Evolutionary conservation across 2,888 invertebrate genomes (phyloP).

Genomic region (Ptychoptera contaminata): DNA sequence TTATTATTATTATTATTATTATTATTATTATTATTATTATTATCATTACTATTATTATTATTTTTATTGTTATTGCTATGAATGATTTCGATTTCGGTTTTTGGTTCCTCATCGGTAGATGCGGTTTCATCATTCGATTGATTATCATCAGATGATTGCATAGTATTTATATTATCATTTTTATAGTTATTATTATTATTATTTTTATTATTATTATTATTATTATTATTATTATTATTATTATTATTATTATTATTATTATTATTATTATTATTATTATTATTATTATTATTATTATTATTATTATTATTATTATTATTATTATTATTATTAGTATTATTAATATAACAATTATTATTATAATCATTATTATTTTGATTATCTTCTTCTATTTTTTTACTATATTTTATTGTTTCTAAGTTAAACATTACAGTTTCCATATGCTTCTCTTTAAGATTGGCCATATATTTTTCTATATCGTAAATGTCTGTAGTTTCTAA

Average conservation of each 20-base stretch:
- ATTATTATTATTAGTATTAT: constrained; percentile 5
- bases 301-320: background rate
- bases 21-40: too few species aligned
- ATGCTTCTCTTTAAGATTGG: constrained; percentile 28
- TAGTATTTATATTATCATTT: background rate
- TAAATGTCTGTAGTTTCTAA: constrained; percentile 22
- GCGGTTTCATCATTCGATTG: background rate
- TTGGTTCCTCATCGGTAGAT: background rate
- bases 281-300: background rate
- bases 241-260: constrained; percentile 1
- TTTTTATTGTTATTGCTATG: background rate
- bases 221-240: constrained; percentile 6
- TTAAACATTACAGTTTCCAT: constrained; percentile 19
- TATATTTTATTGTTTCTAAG: background rate
- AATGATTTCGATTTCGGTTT: background rate
- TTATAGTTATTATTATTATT: background rate
- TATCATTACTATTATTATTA: too few species aligned
- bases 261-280: background rate
- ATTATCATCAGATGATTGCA: background rate
- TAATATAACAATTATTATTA: constrained; percentile 4
- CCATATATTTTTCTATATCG: constrained; percentile 31
- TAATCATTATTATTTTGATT: background rate
- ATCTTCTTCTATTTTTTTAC: background rate
- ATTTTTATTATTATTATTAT: constrained; percentile 1
- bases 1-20: too few species aligned